Evolutionary conservation across 2,888 invertebrate species (phyloP).

Genomic region (Endotricha flammealis): DNA sequence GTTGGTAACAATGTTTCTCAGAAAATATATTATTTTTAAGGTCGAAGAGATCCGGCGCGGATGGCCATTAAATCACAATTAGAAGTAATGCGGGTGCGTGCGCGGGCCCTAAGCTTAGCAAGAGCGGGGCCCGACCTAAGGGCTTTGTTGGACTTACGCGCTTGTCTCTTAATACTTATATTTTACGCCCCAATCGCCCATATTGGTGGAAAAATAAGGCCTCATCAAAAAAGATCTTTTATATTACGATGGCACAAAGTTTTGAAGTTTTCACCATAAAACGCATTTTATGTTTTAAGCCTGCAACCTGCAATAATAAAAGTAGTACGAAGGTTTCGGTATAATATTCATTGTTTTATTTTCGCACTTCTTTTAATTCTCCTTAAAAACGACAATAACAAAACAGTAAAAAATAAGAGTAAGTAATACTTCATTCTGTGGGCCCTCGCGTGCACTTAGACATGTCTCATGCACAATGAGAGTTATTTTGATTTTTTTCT

Average conservation of each 20-base stretch:
- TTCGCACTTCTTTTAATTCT: no score
- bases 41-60: conserved; percentile 58
- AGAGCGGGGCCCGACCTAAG: conserved; percentile 40
- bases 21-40: conserved; percentile 55
- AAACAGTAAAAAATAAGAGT: no score
- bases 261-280: conserved; percentile 1
- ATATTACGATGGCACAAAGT: conserved; percentile 13
- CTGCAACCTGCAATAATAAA: background rate
- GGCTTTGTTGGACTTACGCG: conserved; percentile 66
- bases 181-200: conserved; percentile 40
- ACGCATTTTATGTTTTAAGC: conserved; percentile 1
- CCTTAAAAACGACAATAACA: no score
- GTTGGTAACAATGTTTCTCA: conserved; percentile 11
- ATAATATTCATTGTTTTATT: no score
- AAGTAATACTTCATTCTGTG: no score
- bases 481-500: no score
- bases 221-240: conserved; percentile 25
- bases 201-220: conserved; percentile 31
- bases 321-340: no score
- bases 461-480: no score
- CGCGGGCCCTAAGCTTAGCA: conserved; percentile 56
- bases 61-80: conserved; percentile 75
- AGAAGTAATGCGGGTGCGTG: conserved; percentile 75
- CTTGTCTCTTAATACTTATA: conserved; percentile 63
- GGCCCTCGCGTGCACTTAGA: no score